Percentiles rank a stretch among this genome's conserved stretches.
phyloP scores from a whole-genome alignment of 1,140 invertebrate genomes.

The Leptinotarsa defecta region DNA sequence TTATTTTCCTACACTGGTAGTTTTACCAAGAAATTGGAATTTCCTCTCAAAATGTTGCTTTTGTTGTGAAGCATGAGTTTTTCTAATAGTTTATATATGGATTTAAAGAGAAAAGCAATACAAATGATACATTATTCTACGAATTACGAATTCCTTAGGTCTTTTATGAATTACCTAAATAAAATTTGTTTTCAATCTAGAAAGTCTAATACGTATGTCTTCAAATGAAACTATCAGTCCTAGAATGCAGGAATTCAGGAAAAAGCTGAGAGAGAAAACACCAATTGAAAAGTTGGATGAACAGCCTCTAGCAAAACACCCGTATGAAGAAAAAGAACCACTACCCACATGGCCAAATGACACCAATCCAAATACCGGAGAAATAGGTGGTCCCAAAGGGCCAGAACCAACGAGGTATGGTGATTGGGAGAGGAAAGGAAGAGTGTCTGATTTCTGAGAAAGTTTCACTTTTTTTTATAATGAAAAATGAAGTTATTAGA shows the following conservation, averaged over 20 bases:
- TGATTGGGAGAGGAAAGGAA: constrained; percentile 98
- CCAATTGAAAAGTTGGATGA: constrained; percentile 64
- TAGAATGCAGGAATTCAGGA: constrained; percentile 62
- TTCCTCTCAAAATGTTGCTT: too few species aligned
- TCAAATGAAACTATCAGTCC: constrained; percentile 45
- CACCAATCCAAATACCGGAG: constrained; percentile 90
- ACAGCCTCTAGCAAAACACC: constrained; percentile 59
- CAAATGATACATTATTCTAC: too few species aligned
- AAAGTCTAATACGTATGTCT: constrained; percentile 14
- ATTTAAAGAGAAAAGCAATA: too few species aligned
- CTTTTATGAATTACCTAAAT: neutral
- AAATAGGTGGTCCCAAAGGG: constrained; percentile 91
- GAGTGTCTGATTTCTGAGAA: constrained; percentile 90
- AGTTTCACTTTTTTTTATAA: too few species aligned
- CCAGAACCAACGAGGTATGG: constrained; percentile 98
- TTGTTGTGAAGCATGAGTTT: too few species aligned
- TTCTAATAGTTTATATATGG: too few species aligned
- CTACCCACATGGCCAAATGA: constrained; percentile 84
- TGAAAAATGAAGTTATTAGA: too few species aligned
- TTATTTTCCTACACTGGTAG: too few species aligned
- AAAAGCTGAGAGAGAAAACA: constrained; percentile 67
- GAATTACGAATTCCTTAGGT: neutral
- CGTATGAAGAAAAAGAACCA: constrained; percentile 84
- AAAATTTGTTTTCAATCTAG: neutral
- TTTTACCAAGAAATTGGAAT: too few species aligned